Percentiles rank a stretch among this genome's conserved stretches.
Conservation (phyloP, 2,113 vertebrate genomes). For the Psilopsiagon aymara region DNA sequence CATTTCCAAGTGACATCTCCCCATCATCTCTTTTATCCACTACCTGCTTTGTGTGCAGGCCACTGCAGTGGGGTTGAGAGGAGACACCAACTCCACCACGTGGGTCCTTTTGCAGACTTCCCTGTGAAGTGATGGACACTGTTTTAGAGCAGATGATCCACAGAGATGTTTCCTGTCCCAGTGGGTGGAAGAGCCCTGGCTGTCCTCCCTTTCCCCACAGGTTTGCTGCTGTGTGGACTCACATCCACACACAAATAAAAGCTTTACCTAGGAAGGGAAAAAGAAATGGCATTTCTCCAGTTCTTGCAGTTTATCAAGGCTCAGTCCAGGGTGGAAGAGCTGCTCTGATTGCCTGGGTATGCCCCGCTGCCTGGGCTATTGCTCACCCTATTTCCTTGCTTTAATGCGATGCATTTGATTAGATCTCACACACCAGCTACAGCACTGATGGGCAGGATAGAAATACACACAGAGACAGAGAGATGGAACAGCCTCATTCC, state of each 20-base stretch:
- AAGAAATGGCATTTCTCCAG: not conserved
- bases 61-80: not conserved
- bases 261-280: not conserved
- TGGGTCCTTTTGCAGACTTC: not conserved
- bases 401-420: not conserved
- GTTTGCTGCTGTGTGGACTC: not conserved
- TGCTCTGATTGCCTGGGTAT: not conserved
- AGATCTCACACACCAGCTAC: not conserved
- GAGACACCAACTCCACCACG: not conserved
- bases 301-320: not conserved
- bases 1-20: not conserved
- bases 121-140: not conserved
- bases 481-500: not conserved
- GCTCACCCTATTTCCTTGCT: not conserved
- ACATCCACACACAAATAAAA: not conserved
- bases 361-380: not conserved
- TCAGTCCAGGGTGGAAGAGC: not conserved
- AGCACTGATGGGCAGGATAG: not conserved
- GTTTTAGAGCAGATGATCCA: not conserved
- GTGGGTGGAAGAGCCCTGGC: not conserved
- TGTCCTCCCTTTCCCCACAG: not conserved
- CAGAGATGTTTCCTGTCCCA: not conserved
- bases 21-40: not conserved
- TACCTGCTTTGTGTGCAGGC: not conserved
- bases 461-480: not conserved